Conservation (phyloP, 64 coral and sea anemone species). For the Porites lutea region DNA sequence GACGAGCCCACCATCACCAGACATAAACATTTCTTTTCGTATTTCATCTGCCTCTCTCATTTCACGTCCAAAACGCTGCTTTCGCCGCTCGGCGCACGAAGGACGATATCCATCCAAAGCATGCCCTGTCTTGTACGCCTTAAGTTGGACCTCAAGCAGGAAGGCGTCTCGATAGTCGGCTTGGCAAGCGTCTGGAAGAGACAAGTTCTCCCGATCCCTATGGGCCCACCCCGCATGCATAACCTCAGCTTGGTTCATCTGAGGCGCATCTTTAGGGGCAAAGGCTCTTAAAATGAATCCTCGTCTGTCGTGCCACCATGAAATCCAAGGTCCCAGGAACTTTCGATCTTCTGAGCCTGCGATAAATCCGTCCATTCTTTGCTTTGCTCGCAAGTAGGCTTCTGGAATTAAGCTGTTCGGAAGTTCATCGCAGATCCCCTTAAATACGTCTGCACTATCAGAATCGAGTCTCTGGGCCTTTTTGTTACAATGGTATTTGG, state of each 20-base stretch:
- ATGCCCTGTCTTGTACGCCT: conserved; percentile 20
- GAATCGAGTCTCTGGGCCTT: too few relatives aligned
- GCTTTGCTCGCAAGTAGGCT: too few relatives aligned
- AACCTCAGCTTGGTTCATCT: conserved; percentile 56
- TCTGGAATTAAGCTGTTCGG: too few relatives aligned
- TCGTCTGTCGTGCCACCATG: conserved; percentile 71
- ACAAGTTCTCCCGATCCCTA: conserved; percentile 5
- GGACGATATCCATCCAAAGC: too few relatives aligned
- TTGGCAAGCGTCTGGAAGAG: conserved; percentile 45
- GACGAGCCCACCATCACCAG: too few relatives aligned
- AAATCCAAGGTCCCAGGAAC: conserved; percentile 42
- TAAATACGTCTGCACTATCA: too few relatives aligned
- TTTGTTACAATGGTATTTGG: too few relatives aligned
- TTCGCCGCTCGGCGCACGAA: too few relatives aligned
- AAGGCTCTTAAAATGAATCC: conserved; percentile 66
- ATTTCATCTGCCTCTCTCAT: too few relatives aligned
- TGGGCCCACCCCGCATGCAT: conserved; percentile 49
- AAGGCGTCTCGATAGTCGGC: conserved; percentile 34
- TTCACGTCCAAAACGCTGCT: too few relatives aligned
- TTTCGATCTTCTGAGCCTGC: conserved; percentile 5
- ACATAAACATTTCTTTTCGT: too few relatives aligned
- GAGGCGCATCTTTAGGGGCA: background rate
- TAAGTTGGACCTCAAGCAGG: conserved; percentile 19
- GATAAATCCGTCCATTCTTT: conserved; percentile 41
- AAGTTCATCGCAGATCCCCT: too few relatives aligned